Conservation (phyloP, 2,888 invertebrate species). For the Mylabris sibirica region DNA sequence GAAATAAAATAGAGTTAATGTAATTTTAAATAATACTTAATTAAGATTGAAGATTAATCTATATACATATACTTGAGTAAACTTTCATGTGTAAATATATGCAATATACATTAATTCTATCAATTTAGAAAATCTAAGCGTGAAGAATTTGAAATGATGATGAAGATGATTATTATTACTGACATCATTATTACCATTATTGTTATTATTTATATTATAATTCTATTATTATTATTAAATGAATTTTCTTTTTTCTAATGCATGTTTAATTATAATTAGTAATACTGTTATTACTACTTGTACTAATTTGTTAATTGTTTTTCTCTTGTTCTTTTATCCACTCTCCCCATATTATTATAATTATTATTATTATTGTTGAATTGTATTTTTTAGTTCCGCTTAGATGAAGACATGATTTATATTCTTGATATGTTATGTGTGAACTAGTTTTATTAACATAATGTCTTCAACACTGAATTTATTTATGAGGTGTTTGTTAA, state of each 20-base stretch:
- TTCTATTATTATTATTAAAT: not conserved
- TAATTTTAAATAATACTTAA: slow-evolving; percentile 8
- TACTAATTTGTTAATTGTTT: slow-evolving; percentile 8
- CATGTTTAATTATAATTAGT: not conserved
- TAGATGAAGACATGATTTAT: slow-evolving; percentile 22
- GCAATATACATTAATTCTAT: not conserved
- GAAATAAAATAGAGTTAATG: not conserved
- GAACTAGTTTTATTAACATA: slow-evolving; percentile 46
- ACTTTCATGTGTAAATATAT: slow-evolving; percentile 3
- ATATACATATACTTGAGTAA: not conserved
- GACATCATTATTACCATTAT: not conserved
- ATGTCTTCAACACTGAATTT: slow-evolving; percentile 45
- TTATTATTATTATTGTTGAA: not conserved
- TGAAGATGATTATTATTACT: not conserved
- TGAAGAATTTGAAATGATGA: slow-evolving; percentile 1
- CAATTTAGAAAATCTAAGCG: slow-evolving; percentile 7
- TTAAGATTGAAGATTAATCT: not conserved
- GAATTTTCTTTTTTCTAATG: not conserved
- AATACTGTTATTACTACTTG: not conserved
- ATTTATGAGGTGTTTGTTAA: slow-evolving; percentile 39
- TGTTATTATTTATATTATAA: too few species aligned
- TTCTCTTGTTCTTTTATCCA: not conserved
- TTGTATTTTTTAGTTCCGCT: not conserved
- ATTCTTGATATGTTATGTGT: slow-evolving; percentile 46
- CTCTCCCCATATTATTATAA: not conserved